These are phyloP conservation scores for Centropristis striata DNA, from an alignment of 2,113 vertebrate species.

Conservation along the genomic window DNA sequence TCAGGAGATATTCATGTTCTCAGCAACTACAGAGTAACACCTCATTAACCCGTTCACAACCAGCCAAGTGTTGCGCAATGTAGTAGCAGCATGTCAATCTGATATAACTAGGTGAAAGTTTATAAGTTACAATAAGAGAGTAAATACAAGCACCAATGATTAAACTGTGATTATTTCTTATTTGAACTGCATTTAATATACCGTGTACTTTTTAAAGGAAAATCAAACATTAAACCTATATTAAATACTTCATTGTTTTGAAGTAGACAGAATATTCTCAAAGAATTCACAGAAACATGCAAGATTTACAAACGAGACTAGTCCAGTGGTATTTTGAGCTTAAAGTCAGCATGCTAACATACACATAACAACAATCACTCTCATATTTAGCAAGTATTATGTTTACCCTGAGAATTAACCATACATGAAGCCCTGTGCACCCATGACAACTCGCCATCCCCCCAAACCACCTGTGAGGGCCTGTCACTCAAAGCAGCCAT, in stretches of 20 bases:
- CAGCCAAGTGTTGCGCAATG: neutral
- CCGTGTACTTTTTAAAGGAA: neutral
- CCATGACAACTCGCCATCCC: too few relatives aligned
- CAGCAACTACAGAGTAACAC: constrained; percentile 51
- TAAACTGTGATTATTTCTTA: neutral
- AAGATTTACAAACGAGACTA: neutral
- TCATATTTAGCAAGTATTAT: neutral
- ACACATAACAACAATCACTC: neutral
- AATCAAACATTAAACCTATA: neutral
- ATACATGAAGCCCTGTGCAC: too few relatives aligned
- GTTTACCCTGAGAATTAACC: too few relatives aligned
- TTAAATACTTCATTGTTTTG: neutral
- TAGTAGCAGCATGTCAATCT: neutral
- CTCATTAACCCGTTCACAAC: constrained; percentile 38
- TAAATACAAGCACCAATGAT: neutral
- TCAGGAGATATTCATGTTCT: constrained; percentile 39
- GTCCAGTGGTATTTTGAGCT: neutral
- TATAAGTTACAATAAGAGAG: neutral
- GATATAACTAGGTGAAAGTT: neutral
- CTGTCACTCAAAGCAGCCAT: too few relatives aligned
- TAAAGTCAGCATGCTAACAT: neutral
- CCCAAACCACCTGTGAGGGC: too few relatives aligned
- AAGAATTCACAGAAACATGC: neutral
- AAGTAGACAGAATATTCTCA: neutral
- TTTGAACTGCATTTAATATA: neutral